Percentiles rank a stretch among this genome's conserved stretches.
Evolutionary conservation across 2,113 vertebrate species (phyloP).

Genomic region (Spea bombifrons): DNA sequence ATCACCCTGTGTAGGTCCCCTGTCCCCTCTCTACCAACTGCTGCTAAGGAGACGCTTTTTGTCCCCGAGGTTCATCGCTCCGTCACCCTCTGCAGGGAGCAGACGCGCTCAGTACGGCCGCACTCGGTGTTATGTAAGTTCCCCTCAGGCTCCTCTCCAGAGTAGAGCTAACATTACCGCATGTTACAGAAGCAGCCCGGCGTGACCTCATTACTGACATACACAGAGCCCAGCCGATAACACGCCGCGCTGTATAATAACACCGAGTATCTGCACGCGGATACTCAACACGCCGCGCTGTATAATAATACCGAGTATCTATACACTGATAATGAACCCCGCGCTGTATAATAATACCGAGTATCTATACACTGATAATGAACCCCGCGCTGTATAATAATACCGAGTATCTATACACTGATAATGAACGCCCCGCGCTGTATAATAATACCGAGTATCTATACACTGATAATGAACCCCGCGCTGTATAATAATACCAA

Average conservation of each 20-base stretch:
- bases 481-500: not conserved
- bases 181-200: constrained; percentile 27
- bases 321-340: not conserved
- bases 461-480: not conserved
- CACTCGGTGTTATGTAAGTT: constrained; percentile 28
- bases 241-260: not conserved
- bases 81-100: too few species aligned
- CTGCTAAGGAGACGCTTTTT: too few species aligned
- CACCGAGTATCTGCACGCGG: not conserved
- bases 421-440: not conserved
- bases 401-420: not conserved
- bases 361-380: constrained; percentile 3
- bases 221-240: not conserved
- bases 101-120: too few species aligned
- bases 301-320: not conserved
- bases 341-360: not conserved
- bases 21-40: too few species aligned
- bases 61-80: too few species aligned
- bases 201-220: constrained; percentile 9
- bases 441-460: not conserved
- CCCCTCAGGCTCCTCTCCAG: constrained; percentile 3
- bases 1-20: too few species aligned
- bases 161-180: constrained; percentile 26
- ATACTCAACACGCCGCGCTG: not conserved
- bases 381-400: not conserved